Evolutionary conservation across 2,113 vertebrate genomes (phyloP).

Genomic region (Entosphenus tridentatus): DNA sequence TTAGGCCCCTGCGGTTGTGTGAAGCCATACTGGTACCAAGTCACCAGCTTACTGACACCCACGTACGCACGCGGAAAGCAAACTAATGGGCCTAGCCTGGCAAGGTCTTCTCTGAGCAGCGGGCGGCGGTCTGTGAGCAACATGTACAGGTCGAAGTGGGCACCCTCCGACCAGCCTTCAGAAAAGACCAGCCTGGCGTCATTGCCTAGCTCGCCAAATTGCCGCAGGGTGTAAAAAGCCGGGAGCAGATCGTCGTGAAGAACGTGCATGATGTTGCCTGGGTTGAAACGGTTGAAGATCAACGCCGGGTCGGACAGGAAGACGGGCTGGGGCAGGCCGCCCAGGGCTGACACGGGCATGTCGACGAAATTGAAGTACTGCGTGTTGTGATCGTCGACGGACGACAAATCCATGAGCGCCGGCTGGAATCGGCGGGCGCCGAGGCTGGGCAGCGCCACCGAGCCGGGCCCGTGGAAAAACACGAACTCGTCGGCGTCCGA

Average conservation of each 20-base stretch:
- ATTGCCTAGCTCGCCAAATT: slow-evolving; percentile 49
- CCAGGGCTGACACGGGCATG: slow-evolving; percentile 56
- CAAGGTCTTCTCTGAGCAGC: slow-evolving; percentile 57
- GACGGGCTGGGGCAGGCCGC: slow-evolving; percentile 74
- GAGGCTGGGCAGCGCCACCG: slow-evolving; percentile 72
- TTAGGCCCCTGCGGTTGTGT: slow-evolving; percentile 89
- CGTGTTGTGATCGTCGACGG: slow-evolving; percentile 86
- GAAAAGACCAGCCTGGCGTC: slow-evolving; percentile 75
- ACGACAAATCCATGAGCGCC: slow-evolving; percentile 69
- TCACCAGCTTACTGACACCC: slow-evolving; percentile 78
- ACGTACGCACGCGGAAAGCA: slow-evolving; percentile 82
- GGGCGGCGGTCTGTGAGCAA: slow-evolving; percentile 76
- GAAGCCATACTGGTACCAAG: slow-evolving; percentile 96
- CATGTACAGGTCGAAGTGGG: slow-evolving; percentile 69
- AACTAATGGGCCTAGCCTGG: slow-evolving; percentile 59
- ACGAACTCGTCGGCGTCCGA: slow-evolving; percentile 73
- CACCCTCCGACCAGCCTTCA: slow-evolving; percentile 79
- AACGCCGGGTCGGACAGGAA: slow-evolving; percentile 77
- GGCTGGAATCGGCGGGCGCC: slow-evolving; percentile 82
- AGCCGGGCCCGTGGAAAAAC: slow-evolving; percentile 78
- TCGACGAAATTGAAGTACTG: slow-evolving; percentile 97
- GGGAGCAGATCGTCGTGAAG: slow-evolving; percentile 89
- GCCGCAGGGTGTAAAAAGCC: slow-evolving; percentile 74
- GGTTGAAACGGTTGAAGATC: slow-evolving; percentile 80
- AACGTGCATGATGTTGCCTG: slow-evolving; percentile 90